These are phyloP conservation scores for Cariama cristata DNA, from an alignment of 2,113 vertebrate species.

Conservation along the genomic window DNA sequence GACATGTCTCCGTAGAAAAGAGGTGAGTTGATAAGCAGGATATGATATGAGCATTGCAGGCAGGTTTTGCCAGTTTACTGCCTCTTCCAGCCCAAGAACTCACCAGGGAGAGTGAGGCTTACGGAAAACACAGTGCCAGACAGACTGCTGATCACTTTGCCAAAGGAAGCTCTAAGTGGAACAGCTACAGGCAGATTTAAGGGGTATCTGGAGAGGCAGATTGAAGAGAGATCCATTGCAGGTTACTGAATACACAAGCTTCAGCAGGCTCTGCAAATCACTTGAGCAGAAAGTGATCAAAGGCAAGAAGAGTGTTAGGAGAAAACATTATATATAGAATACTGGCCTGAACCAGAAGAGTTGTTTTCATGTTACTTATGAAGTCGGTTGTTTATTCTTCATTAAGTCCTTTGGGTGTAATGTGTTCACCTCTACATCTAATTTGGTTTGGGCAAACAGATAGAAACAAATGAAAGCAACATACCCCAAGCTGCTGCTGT, in stretches of 20 bases:
- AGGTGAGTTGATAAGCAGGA: background rate
- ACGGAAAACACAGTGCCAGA: background rate
- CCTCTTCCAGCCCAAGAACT: background rate
- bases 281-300: background rate
- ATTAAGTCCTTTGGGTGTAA: background rate
- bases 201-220: background rate
- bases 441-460: background rate
- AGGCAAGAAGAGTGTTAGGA: background rate
- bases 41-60: accelerated
- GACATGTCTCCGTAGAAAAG: background rate
- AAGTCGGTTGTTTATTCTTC: background rate
- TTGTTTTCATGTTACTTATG: background rate
- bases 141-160: background rate
- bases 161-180: background rate
- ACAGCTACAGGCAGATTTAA: no score
- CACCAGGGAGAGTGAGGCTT: background rate
- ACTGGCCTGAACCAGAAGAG: background rate
- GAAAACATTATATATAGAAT: background rate
- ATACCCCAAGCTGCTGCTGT: background rate
- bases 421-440: background rate
- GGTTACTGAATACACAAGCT: background rate
- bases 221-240: background rate
- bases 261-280: background rate
- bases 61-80: background rate
- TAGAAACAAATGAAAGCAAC: background rate